These are phyloP conservation scores for Xestia ashworthii DNA, from an alignment of 2,888 invertebrate species.

Conservation along the genomic window DNA sequence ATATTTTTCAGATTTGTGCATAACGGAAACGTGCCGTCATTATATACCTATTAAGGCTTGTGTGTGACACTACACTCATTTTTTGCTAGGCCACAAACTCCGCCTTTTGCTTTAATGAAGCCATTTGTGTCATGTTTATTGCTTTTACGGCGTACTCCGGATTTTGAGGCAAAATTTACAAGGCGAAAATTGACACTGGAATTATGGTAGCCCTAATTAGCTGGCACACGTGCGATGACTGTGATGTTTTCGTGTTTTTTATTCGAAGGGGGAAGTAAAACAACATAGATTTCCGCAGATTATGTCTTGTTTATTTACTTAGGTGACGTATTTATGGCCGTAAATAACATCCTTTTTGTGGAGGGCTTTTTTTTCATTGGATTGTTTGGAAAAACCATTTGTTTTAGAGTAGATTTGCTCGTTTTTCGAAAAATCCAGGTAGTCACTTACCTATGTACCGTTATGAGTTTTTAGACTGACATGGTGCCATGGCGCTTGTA, in stretches of 20 bases:
- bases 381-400: background rate
- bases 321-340: conserved; percentile 35
- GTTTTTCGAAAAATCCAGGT: background rate
- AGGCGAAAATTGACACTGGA: conserved; percentile 88
- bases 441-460: background rate
- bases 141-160: conserved; percentile 87
- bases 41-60: conserved; percentile 87
- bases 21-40: conserved; percentile 86
- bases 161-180: conserved; percentile 88
- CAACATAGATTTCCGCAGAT: conserved; percentile 55
- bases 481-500: too few relatives aligned
- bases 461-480: too few relatives aligned
- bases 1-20: conserved; percentile 82
- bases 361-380: background rate
- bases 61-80: conserved; percentile 81
- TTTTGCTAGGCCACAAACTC: conserved; percentile 85
- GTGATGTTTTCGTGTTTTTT: conserved; percentile 62
- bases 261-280: conserved; percentile 42
- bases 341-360: conserved; percentile 32
- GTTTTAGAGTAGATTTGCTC: background rate
- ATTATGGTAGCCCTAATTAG: conserved; percentile 83
- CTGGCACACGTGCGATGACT: conserved; percentile 74
- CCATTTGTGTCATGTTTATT: conserved; percentile 89
- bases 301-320: conserved; percentile 51
- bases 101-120: conserved; percentile 88